Evolutionary conservation across 2,888 invertebrate genomes (phyloP), one percentile per base, ranked within the genome.

Genomic region (Coenonympha arcania): DNA sequence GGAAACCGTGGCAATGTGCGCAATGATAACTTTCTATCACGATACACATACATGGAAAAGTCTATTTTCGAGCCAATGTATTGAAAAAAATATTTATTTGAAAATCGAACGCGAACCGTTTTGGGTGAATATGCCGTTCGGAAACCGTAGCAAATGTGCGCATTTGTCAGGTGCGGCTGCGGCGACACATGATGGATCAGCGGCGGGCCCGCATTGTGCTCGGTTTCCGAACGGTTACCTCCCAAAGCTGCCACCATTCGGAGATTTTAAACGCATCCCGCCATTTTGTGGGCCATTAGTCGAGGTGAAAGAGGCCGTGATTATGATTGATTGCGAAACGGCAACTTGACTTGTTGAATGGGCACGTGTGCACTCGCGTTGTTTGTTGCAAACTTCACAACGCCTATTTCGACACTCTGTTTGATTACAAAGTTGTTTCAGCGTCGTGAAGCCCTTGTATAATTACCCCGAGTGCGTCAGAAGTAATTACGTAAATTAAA

Each of bases 201-300:
- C 52, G 44, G 58, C 68, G 63, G 61, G 64, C 56, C 60, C 71
- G 70, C 79, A 77, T 82, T 82, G 80, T 81, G 78, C 74, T 61
- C 67, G 41, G 68, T 77, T 84, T 85, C 84, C 84, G 67, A 79
- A 65, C 74, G 82, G 85, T 82, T 86, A 76, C 78, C 78, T 85
- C 68, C 77, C 63, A 84, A 86, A 82, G 74, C 75, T 66, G 60
- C 64, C 65, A 73, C 68, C 71, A 69, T 69, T 76, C 74, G 75
- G 77, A 76, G 79, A 78, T 83, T 86, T 85, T 82, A 83, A 85
- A 83, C 84, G 80, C 77, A 83, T 76, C 73, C 76, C 73, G 60
- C 75, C 77, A 81, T 86, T 85, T 84, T 69, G 83, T 79, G 86
- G 73, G 66, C 83, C 86, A 87, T 87, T 87, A 84, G 82, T 71